Conservation (phyloP, 2,113 vertebrate species). For the Dissostichus mawsoni region DNA sequence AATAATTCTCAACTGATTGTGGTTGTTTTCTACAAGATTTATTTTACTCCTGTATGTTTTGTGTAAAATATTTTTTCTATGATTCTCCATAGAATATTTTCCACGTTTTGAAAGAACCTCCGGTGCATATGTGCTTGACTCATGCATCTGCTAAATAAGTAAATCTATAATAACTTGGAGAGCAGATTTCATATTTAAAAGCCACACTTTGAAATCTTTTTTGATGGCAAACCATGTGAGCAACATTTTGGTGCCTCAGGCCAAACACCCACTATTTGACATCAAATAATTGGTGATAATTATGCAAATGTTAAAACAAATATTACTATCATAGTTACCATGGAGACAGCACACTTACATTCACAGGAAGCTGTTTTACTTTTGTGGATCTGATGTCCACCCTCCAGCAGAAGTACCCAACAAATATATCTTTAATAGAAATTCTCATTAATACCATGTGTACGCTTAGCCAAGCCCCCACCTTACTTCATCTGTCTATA, state of each 20-base stretch:
- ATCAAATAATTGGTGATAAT: conserved; percentile 32
- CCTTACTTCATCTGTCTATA: not conserved
- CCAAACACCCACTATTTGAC: conserved; percentile 15
- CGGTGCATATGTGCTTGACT: conserved; percentile 1
- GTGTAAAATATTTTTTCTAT: not conserved
- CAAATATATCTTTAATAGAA: no score
- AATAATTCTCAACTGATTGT: no score
- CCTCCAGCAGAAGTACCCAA: not conserved
- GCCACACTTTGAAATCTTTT: not conserved
- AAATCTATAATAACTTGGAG: conserved; percentile 1
- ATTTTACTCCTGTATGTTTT: not conserved
- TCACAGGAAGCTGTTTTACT: not conserved
- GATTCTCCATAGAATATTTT: not conserved
- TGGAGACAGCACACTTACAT: conserved; percentile 12
- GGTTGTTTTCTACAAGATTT: no score
- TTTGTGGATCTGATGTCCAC: not conserved
- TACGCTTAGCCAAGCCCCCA: not conserved
- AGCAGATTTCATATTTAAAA: not conserved
- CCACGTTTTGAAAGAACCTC: conserved; percentile 2
- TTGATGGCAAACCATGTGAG: not conserved
- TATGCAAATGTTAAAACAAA: conserved; percentile 16
- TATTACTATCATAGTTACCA: conserved; percentile 20
- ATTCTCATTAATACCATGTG: no score
- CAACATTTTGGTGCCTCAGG: conserved; percentile 4
- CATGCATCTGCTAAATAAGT: not conserved